These are phyloP conservation scores for Caenorhabditis latens DNA, from an alignment of 1,140 invertebrate genomes.

Conservation along the genomic window DNA sequence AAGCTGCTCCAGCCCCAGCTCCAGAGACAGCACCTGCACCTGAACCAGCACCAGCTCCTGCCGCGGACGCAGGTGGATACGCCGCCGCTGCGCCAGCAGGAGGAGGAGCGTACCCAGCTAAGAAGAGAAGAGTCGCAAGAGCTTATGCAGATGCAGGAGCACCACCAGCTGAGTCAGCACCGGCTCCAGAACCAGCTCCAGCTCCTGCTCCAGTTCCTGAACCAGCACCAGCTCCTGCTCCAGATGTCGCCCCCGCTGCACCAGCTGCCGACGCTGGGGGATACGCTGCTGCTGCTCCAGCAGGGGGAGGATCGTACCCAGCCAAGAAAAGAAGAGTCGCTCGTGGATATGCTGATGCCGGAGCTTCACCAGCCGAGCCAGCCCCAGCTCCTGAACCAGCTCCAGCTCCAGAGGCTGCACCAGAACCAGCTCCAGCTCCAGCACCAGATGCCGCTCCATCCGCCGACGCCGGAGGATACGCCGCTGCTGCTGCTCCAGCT, in stretches of 20 bases:
- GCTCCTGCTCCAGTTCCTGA: not conserved
- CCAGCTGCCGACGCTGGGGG: not conserved
- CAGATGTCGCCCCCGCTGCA: not conserved
- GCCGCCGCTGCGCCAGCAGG: not conserved
- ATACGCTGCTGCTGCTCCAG: conserved; percentile 10
- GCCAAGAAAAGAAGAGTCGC: not conserved
- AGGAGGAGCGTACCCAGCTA: not conserved
- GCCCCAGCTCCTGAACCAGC: not conserved
- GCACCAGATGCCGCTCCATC: not conserved
- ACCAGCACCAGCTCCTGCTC: not conserved
- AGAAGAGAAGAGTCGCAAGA: not conserved
- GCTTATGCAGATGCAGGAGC: not conserved
- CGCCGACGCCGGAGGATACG: not conserved
- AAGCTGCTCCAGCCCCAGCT: not conserved
- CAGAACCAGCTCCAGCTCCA: conserved; percentile 9
- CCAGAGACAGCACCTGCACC: not conserved
- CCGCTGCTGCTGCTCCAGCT: not conserved
- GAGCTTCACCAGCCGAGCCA: not conserved
- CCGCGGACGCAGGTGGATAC: not conserved
- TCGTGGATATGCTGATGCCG: not conserved
- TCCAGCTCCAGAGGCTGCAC: not conserved
- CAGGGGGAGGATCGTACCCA: not conserved
- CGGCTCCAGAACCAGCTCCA: not conserved
- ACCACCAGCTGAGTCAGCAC: not conserved
- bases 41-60: not conserved